Conservation (phyloP, 1,140 invertebrate species). For the Sitophilus oryzae region DNA sequence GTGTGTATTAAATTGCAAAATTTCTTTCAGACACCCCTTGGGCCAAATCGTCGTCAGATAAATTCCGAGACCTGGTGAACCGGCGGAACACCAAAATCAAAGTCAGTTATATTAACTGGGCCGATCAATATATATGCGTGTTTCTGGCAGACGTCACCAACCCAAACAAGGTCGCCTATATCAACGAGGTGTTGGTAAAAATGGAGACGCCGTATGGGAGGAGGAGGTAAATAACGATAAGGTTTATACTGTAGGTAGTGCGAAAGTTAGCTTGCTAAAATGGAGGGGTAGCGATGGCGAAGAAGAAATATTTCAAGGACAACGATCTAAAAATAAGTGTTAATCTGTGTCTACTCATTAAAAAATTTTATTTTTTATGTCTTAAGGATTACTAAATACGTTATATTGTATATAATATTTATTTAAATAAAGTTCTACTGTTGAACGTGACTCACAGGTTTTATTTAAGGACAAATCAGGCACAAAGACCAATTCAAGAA, state of each 20-base stretch:
- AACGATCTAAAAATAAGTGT: not conserved
- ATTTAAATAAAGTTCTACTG: too few relatives aligned
- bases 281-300: too few relatives aligned
- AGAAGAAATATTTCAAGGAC: slow-evolving; percentile 3
- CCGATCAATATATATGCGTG: slow-evolving; percentile 26
- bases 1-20: too few relatives aligned
- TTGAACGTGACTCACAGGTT: too few relatives aligned
- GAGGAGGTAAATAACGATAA: slow-evolving; percentile 27
- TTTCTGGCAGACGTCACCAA: slow-evolving; percentile 34
- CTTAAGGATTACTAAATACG: too few relatives aligned
- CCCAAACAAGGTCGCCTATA: slow-evolving; percentile 25
- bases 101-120: slow-evolving; percentile 28
- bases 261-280: slow-evolving; percentile 5
- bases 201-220: slow-evolving; percentile 28
- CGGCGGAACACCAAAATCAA: slow-evolving; percentile 24
- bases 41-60: slow-evolving; percentile 9
- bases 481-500: too few relatives aligned
- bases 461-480: too few relatives aligned
- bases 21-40: slow-evolving; percentile 26
- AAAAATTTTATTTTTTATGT: too few relatives aligned
- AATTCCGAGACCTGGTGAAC: slow-evolving; percentile 25
- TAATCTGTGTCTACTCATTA: not conserved
- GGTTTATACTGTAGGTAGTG: slow-evolving; percentile 6
- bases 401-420: too few relatives aligned
- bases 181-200: slow-evolving; percentile 32